Base-by-base conservation (phyloP, 2,113 vertebrate genomes). In the Oncorhynchus nerka region DNA sequence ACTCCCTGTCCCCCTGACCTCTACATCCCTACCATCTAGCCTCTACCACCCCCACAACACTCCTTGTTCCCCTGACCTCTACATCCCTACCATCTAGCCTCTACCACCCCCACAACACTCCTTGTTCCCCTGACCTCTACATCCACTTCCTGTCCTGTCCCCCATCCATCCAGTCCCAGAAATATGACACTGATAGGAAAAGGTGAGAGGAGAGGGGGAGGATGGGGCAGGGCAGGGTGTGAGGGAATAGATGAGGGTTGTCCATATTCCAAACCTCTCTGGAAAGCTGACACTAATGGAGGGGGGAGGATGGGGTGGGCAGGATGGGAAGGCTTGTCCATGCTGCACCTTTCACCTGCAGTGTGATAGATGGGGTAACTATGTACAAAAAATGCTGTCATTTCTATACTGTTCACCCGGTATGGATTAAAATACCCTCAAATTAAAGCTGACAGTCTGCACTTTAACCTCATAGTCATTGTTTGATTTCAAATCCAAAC, bases 321-420 rank as follows among this genome's bases (percentile, higher is more conserved):
- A 51, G 15, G 49, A 51, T 11, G 49, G 49, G 34, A 8, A 34
- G 34, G 1, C 6, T 34, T 34, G 34, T 34, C 34, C 34, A 34
- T 7, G 34, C 0, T 34, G 34, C 64, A 68, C 48, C 39, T 48
- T 71, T 66, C 68, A 75, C 71, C 79, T 74, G 45, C 70, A 51
- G 2, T 4, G 59, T 49, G n/a, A 48, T 74, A 34, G 34, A 34
- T 34, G 34, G 6, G 34, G 34, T 34, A 5, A 34, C 34, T 7
- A 34, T 70, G 32, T 79, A 71, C 77, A 74, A 55, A 70, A 30
- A 20, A 26, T 6, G 34, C 51, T 28, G 71, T 74, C 68, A 74
- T 34, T 34, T 34, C 6, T 34, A 34, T 2, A 8, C 6, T 0
- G 34, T 34, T 34, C 34, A 34, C 34, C 6, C 34, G 34, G 8